Evolutionary conservation across 1,140 invertebrate species (phyloP), one percentile per base, ranked within the genome.

Genomic region (Anoplophora glabripennis): DNA sequence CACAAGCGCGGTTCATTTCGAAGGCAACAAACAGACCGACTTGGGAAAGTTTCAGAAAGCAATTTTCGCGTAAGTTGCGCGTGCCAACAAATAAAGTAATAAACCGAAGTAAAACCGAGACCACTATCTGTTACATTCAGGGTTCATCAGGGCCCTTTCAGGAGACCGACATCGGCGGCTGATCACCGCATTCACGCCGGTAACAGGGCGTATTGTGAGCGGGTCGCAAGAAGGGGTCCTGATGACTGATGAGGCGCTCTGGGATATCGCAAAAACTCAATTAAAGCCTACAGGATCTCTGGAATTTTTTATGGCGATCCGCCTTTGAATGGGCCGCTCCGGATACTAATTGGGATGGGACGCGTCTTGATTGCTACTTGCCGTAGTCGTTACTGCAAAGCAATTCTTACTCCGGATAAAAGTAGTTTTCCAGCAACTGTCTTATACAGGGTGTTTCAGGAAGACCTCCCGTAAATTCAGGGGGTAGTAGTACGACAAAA

Each of bases 251-350:
- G 55, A 53, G 56, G 49, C 41, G 53, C 44, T 51, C 33, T 38
- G 40, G 59, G 59, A 63, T 57, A 63, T 63, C 61, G 49, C 61
- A 63, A 63, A 63, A 63, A 63, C 61, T 63, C 61, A 49, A 63
- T 63, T 63, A 63, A 58, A 42, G 41, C 40, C 21, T 4, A 33
- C 34, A 10, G 52, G 52, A 61, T 28, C 21, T 2, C 5, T 5
- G 21, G 40, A 28, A 28, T 28, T 28, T 28, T 28, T 28, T 28
- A 28, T 28, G 21, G 21, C 21, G 21, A 28, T 28, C 21, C 5
- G 21, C 21, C 21, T 28, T 28, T 28, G 21, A 28, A 28, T 28
- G 21, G 21, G 21, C 3, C 21, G 21, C 21, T 28, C 21, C 21
- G 5, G 5, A 28, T 28, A 28, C 21, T 28, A 28, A 28, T 28